Base-by-base conservation (phyloP, 2,888 invertebrate genomes). In the Andricus quercusramuli region DNA sequence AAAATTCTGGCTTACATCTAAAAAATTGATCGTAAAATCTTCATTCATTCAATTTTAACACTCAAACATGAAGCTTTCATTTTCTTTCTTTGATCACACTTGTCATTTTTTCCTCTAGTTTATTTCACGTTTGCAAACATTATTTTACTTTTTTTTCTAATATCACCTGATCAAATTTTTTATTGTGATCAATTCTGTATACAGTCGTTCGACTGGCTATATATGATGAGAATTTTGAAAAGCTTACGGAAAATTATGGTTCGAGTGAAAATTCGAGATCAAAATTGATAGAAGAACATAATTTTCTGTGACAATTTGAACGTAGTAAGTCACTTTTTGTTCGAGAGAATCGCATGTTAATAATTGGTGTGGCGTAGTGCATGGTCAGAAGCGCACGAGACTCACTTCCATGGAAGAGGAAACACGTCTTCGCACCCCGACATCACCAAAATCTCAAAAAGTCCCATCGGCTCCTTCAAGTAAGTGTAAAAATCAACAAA, bases 291-390 rank as follows among this genome's bases (percentile, higher is more conserved):
- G 29, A 29, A 29, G 8, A 29, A 3, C 47, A 29, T 29, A 70
- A 25, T 56, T 29, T 74, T 56, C 29, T 17, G 44, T 47, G 41
- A 47, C n/a, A 11, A 56, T 51, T 74, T 62, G 32, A 56, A 74
- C 56, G 56, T 56, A 74, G 70, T 70, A 51, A 70, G 47, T 44
- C 9, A 70, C 17, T 56, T 11, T 74, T 62, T 51, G 29, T 74
- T 74, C 32, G 74, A 74, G 29, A 56, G 20, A 74, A 74, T 74
- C 74, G 74, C 74, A 74, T 74, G 74, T 85, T 87, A 88, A 83
- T 89, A 85, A 85, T 86, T 86, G 90, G 90, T 90, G 84, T 90
- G 88, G 87, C 86, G 85, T 92, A 91, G 92, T 91, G 91, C 92
- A 92, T 92, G 91, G 84, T 89, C 89, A 87, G 88, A 90, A 89